Conservation (phyloP, 2,797 vertebrate genomes). For the Hybognathus amarus region DNA sequence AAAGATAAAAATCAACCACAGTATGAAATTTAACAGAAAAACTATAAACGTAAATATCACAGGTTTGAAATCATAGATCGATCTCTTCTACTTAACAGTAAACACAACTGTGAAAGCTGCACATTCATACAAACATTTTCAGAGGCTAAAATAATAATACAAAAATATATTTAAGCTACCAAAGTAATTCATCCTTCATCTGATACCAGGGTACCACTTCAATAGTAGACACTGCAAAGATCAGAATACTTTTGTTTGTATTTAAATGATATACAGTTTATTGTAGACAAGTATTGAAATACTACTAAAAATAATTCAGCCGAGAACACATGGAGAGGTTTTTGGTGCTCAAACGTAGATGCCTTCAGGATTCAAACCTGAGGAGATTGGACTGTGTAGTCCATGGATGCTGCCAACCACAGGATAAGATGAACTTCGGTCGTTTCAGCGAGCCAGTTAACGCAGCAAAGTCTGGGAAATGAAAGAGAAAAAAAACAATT, state of each 20-base stretch:
- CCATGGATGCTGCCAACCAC: slow-evolving; percentile 89
- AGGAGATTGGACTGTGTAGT: slow-evolving; percentile 89
- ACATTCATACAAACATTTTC: slow-evolving; percentile 24
- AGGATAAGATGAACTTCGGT: slow-evolving; percentile 81
- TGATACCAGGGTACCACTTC: too few species aligned
- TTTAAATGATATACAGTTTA: background rate
- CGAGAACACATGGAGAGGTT: background rate
- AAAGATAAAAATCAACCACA: too few species aligned
- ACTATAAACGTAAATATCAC: background rate
- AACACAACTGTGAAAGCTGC: slow-evolving; percentile 34
- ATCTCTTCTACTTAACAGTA: background rate
- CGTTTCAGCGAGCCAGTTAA: slow-evolving; percentile 91
- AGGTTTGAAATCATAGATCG: background rate
- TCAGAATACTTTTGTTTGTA: background rate
- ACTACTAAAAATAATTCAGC: background rate
- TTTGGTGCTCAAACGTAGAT: slow-evolving; percentile 89
- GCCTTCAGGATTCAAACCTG: slow-evolving; percentile 94
- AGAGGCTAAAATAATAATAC: slow-evolving; percentile 38
- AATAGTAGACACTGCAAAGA: background rate
- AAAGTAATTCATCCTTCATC: slow-evolving; percentile 34
- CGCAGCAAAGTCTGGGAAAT: slow-evolving; percentile 79
- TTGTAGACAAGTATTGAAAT: slow-evolving; percentile 16
- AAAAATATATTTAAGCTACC: slow-evolving; percentile 54
- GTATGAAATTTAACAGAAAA: slow-evolving; percentile 7
- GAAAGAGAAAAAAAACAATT: background rate